A percentile compares a stretch with the other conserved stretches of the same genome.
Evolutionary conservation across 2,888 invertebrate species (phyloP).

Genomic region (Piscicola geometra): DNA sequence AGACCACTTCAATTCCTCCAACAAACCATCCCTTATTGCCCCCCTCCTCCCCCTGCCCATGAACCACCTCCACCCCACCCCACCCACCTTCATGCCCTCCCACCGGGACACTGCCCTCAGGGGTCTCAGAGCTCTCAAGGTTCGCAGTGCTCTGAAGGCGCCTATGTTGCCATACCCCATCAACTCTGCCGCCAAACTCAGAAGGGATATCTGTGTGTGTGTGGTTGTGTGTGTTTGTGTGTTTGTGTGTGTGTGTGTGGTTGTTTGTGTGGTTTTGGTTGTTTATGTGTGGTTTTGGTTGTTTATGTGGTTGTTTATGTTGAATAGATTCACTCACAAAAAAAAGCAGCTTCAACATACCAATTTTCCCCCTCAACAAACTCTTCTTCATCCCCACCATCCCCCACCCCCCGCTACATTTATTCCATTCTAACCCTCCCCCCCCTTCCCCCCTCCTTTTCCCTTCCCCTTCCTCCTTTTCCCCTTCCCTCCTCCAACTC

Average conservation of each 20-base stretch:
- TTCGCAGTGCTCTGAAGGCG: slow-evolving; percentile 98
- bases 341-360: too few species aligned
- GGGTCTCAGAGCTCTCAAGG: slow-evolving; percentile 92
- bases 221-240: slow-evolving; percentile 22
- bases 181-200: slow-evolving; percentile 80
- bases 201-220: slow-evolving; percentile 67
- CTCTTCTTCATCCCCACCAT: background rate
- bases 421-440: too few species aligned
- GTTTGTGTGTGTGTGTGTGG: slow-evolving; percentile 22
- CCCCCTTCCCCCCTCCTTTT: background rate
- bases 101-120: slow-evolving; percentile 97
- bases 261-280: slow-evolving; percentile 4
- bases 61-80: too few species aligned
- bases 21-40: too few species aligned
- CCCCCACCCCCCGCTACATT: too few species aligned
- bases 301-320: background rate
- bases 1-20: too few species aligned
- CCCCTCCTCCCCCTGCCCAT: too few species aligned
- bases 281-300: slow-evolving; percentile 13
- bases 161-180: slow-evolving; percentile 82
- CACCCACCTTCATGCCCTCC: slow-evolving; percentile 93
- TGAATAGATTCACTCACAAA: too few species aligned
- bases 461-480: background rate
- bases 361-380: too few species aligned
- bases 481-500: slow-evolving; percentile 55